Conservation (phyloP, 1,140 invertebrate species). For the Dendrolimus punctatus region DNA sequence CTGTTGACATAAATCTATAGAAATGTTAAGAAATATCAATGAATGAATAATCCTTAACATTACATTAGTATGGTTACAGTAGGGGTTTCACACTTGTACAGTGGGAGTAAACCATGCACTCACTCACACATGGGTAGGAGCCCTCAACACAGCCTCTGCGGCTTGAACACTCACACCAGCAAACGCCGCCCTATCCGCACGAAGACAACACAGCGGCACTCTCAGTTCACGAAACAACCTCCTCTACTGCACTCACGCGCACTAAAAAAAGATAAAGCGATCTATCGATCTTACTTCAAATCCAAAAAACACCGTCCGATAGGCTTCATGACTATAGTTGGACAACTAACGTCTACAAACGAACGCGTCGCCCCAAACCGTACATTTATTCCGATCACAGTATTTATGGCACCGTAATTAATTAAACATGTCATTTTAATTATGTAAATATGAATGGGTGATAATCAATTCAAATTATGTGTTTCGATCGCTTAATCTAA, state of each 20-base stretch:
- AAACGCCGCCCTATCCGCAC: constrained; percentile 37
- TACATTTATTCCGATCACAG: constrained; percentile 46
- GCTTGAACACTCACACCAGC: constrained; percentile 46
- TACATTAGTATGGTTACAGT: constrained; percentile 24
- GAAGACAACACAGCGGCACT: constrained; percentile 52
- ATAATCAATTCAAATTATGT: constrained; percentile 63
- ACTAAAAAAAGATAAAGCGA: constrained; percentile 68
- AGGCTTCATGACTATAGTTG: constrained; percentile 55
- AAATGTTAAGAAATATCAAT: too few species aligned
- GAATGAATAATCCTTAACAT: not conserved
- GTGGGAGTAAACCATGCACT: constrained; percentile 58
- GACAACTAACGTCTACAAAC: constrained; percentile 50
- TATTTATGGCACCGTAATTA: constrained; percentile 61
- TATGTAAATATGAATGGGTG: constrained; percentile 62
- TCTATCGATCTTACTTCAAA: constrained; percentile 67
- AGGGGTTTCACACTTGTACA: constrained; percentile 41
- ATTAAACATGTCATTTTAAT: constrained; percentile 65
- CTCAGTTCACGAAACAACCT: constrained; percentile 66
- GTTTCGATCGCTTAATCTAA: constrained; percentile 56
- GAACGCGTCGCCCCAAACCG: constrained; percentile 38
- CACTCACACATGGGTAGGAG: constrained; percentile 46
- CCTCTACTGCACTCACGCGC: constrained; percentile 68
- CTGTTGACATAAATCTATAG: too few species aligned
- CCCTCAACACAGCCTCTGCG: constrained; percentile 43
- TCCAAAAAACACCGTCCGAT: constrained; percentile 51